Conservation (phyloP, 2,797 vertebrate species). For the Lindbergichthys nudifrons region DNA sequence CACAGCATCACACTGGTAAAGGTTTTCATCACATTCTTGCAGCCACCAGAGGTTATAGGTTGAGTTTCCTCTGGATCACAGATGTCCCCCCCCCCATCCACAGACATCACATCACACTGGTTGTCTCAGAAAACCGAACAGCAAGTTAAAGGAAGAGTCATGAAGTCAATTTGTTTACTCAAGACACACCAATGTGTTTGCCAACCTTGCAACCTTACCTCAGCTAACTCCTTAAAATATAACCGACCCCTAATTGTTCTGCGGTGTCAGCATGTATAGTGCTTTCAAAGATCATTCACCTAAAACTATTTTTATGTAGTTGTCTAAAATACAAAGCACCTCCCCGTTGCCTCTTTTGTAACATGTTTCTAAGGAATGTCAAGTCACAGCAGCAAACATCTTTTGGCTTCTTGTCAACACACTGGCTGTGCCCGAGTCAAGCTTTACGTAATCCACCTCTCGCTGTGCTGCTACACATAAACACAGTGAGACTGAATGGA, state of each 20-base stretch:
- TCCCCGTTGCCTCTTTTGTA: constrained; percentile 25
- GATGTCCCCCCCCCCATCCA: constrained; percentile 49
- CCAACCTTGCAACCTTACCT: constrained; percentile 19
- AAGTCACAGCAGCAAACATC: constrained; percentile 34
- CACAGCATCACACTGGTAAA: constrained; percentile 27
- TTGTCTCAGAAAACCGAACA: background rate
- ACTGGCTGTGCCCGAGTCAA: constrained; percentile 17
- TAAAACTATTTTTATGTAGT: constrained; percentile 17
- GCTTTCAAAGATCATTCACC: background rate
- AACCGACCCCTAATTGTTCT: background rate
- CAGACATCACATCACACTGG: constrained; percentile 28
- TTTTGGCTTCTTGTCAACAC: constrained; percentile 35
- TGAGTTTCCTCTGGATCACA: constrained; percentile 60
- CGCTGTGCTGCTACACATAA: constrained; percentile 33
- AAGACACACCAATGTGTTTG: constrained; percentile 5
- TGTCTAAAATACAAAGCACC: constrained; percentile 47
- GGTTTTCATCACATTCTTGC: constrained; percentile 63
- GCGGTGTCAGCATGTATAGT: constrained; percentile 14
- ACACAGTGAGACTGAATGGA: background rate
- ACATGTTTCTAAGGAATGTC: constrained; percentile 29
- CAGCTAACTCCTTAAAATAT: constrained; percentile 36
- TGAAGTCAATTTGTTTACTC: constrained; percentile 15
- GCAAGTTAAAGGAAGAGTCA: background rate
- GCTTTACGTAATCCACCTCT: constrained; percentile 41
- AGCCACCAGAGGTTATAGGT: constrained; percentile 52